Conservation (phyloP, 2,797 vertebrate species). For the Centroberyx gerrardi region DNA sequence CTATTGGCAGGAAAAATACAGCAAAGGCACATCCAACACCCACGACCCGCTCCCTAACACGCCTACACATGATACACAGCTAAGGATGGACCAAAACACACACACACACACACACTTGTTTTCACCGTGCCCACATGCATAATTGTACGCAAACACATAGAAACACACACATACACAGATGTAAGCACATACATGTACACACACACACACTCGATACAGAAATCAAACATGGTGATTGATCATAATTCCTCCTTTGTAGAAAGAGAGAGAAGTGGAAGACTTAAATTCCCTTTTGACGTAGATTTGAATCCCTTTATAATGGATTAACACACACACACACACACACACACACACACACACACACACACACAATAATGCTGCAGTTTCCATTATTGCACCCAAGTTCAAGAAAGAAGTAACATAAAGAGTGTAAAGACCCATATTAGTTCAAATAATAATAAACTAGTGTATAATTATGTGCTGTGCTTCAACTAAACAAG, state of each 20-base stretch:
- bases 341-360: constrained; percentile 1
- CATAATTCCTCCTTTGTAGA: background rate
- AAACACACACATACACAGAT: constrained; percentile 6
- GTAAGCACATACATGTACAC: background rate
- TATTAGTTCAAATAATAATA: constrained; percentile 27
- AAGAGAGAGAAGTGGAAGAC: constrained; percentile 19
- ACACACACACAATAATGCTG: constrained; percentile 19
- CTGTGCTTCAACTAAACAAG: constrained; percentile 49
- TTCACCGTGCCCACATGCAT: constrained; percentile 21
- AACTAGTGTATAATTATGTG: constrained; percentile 38
- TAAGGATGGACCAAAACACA: constrained; percentile 1
- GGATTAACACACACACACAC: background rate
- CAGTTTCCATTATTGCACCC: constrained; percentile 79
- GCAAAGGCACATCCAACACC: constrained; percentile 70
- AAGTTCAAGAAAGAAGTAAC: constrained; percentile 46
- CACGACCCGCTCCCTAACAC: constrained; percentile 32
- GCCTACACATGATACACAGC: constrained; percentile 15
- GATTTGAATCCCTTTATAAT: constrained; percentile 62
- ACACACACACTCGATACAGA: background rate
- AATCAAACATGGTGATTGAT: constrained; percentile 20
- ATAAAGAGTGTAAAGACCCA: constrained; percentile 23
- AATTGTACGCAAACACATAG: constrained; percentile 9
- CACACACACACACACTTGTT: constrained; percentile 8
- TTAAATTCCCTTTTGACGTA: constrained; percentile 34
- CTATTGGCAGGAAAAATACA: constrained; percentile 49